phyloP scores from a whole-genome alignment of 1,140 invertebrate species.

The Ips nitidus region DNA sequence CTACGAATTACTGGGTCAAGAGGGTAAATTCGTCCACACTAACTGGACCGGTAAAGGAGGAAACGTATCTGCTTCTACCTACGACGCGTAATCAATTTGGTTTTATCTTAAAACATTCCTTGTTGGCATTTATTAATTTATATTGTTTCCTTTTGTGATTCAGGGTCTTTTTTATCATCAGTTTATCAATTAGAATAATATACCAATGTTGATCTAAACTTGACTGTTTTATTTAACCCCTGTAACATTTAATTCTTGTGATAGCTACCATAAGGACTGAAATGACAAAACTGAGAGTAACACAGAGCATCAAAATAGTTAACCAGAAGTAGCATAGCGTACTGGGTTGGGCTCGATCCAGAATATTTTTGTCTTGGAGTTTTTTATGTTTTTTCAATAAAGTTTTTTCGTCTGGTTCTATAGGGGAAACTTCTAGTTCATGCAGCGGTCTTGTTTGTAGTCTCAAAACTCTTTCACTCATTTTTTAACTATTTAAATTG shows the following conservation, averaged over 20 bases:
- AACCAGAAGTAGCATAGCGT: neutral
- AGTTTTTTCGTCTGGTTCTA: too few relatives aligned
- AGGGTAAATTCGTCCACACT: conserved; percentile 92
- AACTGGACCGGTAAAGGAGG: conserved; percentile 99
- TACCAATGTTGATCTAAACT: neutral
- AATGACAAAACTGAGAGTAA: neutral
- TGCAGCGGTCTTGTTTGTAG: too few relatives aligned
- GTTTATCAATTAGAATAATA: neutral
- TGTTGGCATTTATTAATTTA: conserved; percentile 8
- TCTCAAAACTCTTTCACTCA: too few relatives aligned
- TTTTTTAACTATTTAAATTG: too few relatives aligned
- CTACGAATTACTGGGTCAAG: conserved; percentile 85
- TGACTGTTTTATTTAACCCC: neutral
- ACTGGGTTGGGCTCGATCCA: neutral
- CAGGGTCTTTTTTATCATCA: conserved; percentile 2
- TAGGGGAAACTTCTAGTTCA: too few relatives aligned
- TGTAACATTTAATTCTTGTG: neutral
- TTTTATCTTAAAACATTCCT: conserved; percentile 3
- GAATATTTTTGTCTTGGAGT: too few relatives aligned
- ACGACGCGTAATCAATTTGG: conserved; percentile 69
- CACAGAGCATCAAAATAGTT: neutral
- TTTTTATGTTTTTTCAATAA: too few relatives aligned
- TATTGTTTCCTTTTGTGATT: conserved; percentile 11
- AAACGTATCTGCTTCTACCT: conserved; percentile 93
- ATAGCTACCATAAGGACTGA: neutral